These are phyloP conservation scores for Sebastes itinus DNA, from an alignment of 2,797 vertebrate genomes.

Conservation along the genomic window DNA sequence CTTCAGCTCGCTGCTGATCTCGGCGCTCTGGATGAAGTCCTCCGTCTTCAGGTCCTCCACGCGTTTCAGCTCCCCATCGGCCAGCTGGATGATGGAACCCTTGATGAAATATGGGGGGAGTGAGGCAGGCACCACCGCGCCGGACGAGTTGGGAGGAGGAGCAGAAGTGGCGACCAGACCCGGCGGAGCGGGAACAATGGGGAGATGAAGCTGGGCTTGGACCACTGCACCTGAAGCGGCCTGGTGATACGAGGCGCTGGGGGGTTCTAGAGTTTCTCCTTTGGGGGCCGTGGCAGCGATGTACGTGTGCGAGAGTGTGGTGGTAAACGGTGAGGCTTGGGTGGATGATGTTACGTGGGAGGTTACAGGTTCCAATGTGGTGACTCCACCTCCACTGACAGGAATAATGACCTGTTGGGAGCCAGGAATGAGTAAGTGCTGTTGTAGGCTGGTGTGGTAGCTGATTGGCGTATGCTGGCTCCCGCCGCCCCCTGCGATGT, in stretches of 20 bases:
- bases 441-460: constrained; percentile 89
- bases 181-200: constrained; percentile 81
- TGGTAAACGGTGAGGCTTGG: constrained; percentile 84
- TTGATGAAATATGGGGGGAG: constrained; percentile 97
- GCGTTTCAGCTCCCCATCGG: constrained; percentile 96
- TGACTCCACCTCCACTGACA: constrained; percentile 83
- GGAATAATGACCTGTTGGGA: constrained; percentile 94
- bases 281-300: constrained; percentile 88
- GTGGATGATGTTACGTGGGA: constrained; percentile 81
- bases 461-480: constrained; percentile 85
- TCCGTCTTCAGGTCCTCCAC: constrained; percentile 98
- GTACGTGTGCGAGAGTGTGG: constrained; percentile 91
- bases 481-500: constrained; percentile 85
- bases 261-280: constrained; percentile 86
- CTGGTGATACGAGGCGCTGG: constrained; percentile 73
- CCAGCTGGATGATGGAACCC: constrained; percentile 98
- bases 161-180: constrained; percentile 76
- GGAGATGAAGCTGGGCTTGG: constrained; percentile 95
- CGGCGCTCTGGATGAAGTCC: constrained; percentile 98
- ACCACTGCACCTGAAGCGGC: constrained; percentile 82
- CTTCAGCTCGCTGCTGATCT: constrained; percentile 97
- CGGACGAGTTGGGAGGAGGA: constrained; percentile 74
- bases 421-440: constrained; percentile 95
- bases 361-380: constrained; percentile 84
- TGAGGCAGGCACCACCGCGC: constrained; percentile 80